Evolutionary conservation across 2,113 vertebrate genomes (phyloP).

Genomic region (Lamprologus lemairii): DNA sequence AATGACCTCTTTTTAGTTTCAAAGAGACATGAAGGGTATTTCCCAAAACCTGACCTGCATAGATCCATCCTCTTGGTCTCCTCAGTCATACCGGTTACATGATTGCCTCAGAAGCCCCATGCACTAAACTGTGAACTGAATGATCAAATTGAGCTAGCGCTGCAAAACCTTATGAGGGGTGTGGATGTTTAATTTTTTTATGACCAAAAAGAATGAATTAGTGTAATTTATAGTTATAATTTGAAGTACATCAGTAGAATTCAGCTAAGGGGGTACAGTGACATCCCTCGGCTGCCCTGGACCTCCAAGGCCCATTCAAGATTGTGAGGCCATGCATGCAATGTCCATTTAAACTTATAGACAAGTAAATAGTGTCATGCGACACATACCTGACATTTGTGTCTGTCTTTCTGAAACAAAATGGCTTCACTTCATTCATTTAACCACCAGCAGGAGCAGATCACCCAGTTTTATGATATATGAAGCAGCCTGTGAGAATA

Average conservation of each 20-base stretch:
- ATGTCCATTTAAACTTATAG: background rate
- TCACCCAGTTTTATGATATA: background rate
- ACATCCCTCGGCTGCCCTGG: background rate
- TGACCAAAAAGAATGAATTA: background rate
- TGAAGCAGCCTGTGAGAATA: background rate
- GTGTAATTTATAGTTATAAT: background rate
- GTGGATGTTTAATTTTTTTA: background rate
- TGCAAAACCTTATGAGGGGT: background rate
- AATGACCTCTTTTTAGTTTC: background rate
- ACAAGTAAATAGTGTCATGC: background rate
- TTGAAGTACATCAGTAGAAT: background rate
- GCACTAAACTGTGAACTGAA: background rate
- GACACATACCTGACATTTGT: background rate
- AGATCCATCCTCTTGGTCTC: background rate
- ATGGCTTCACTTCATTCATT: accelerated
- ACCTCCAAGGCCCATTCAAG: background rate
- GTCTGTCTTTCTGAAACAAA: background rate
- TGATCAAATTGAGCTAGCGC: background rate
- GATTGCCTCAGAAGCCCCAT: background rate
- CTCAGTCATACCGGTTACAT: background rate
- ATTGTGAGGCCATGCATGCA: background rate
- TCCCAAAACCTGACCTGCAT: background rate
- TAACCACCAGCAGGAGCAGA: accelerated
- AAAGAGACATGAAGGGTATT: background rate
- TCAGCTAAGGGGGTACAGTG: background rate